Evolutionary conservation across 2,888 invertebrate species (phyloP).

Genomic region (Brenthis ino): DNA sequence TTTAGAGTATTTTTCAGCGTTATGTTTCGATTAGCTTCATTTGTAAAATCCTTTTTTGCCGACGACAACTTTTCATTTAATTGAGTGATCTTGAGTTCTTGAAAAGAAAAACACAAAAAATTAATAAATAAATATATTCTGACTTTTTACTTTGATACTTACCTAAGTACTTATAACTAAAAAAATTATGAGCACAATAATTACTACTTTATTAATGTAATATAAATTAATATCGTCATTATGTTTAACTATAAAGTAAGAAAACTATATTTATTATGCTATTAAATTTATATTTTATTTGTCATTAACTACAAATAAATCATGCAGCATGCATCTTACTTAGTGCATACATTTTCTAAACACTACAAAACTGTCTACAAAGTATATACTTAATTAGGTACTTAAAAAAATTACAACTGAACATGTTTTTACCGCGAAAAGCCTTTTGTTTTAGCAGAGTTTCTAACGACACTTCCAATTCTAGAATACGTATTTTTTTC

Average conservation of each 20-base stretch:
- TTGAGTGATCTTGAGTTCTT: conserved; percentile 89
- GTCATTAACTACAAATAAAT: no score
- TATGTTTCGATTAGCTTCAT: conserved; percentile 84
- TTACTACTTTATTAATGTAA: no score
- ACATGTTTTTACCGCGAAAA: conserved; percentile 73
- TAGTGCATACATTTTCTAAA: neutral
- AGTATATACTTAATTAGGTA: neutral
- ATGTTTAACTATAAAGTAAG: no score
- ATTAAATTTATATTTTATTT: no score
- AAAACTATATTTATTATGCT: no score
- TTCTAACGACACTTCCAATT: conserved; percentile 92
- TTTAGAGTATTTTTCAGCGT: conserved; percentile 85
- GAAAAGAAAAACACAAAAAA: conserved; percentile 45
- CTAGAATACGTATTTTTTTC: conserved; percentile 89
- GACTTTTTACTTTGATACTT: neutral
- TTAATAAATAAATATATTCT: neutral
- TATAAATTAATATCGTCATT: no score
- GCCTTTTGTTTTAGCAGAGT: conserved; percentile 89
- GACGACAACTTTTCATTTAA: conserved; percentile 89
- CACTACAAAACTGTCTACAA: conserved; percentile 15
- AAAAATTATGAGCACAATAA: no score
- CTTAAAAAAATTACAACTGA: conserved; percentile 78
- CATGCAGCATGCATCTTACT: neutral
- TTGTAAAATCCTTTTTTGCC: conserved; percentile 86
- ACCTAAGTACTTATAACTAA: no score